Evolutionary conservation across 2,113 vertebrate genomes (phyloP).

Genomic region (Carollia perspicillata): DNA sequence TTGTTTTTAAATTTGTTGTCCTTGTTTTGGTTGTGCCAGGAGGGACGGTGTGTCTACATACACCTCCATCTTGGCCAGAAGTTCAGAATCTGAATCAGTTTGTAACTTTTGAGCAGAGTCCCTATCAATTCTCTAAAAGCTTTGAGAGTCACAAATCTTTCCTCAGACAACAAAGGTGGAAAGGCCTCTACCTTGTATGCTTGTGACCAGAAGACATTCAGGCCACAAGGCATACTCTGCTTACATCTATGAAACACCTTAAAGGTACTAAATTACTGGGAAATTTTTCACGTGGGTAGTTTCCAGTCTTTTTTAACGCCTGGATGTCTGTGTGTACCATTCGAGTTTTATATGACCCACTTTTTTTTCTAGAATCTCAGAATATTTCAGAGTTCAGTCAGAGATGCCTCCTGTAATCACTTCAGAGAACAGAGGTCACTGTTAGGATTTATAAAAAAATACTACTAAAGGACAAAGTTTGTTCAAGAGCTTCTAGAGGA

Average conservation of each 20-base stretch:
- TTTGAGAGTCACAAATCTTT: background rate
- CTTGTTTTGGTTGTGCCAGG: too few species aligned
- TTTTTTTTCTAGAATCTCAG: background rate
- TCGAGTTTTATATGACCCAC: background rate
- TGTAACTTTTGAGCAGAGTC: background rate
- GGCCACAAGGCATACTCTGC: background rate
- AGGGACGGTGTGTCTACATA: too few species aligned
- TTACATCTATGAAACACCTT: background rate
- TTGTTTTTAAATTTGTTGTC: too few species aligned
- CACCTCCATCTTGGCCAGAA: too few species aligned
- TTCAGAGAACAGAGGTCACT: slow-evolving; percentile 25
- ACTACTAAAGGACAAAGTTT: background rate
- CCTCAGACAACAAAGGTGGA: background rate
- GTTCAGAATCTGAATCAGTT: background rate
- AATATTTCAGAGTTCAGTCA: background rate
- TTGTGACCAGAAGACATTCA: background rate
- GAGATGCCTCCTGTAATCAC: background rate
- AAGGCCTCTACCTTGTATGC: background rate
- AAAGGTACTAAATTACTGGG: background rate
- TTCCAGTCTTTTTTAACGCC: background rate
- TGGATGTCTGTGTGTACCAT: background rate
- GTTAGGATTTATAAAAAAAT: background rate
- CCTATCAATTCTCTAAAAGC: background rate
- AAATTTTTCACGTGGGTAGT: background rate
- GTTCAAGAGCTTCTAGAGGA: background rate